Percentiles rank a stretch among this genome's conserved stretches.
Conservation (phyloP, 2,888 invertebrate genomes). For the Unio pictorum region DNA sequence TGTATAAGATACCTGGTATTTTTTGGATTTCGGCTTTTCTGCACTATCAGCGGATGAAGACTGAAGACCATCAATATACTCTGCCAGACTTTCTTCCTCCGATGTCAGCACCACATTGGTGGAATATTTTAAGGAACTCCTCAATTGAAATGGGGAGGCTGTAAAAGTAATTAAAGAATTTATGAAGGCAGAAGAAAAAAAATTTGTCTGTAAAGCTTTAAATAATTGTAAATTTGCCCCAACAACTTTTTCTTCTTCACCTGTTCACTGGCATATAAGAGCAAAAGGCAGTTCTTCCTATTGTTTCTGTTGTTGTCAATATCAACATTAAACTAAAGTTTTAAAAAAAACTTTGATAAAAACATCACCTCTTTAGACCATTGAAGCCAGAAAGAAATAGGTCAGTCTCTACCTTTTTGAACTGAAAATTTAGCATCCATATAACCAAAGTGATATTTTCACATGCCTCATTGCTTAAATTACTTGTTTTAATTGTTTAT, state of each 20-base stretch:
- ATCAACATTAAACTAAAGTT: no score
- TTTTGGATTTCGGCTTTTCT: neutral
- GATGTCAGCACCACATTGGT: slow-evolving; percentile 54
- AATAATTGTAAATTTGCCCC: neutral
- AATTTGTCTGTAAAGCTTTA: neutral
- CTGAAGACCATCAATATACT: slow-evolving; percentile 55
- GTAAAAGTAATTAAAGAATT: slow-evolving; percentile 1
- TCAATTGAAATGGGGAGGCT: slow-evolving; percentile 34
- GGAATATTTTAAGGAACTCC: slow-evolving; percentile 39
- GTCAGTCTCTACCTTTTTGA: no score
- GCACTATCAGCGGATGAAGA: slow-evolving; percentile 37
- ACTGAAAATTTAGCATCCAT: no score
- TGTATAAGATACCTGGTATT: neutral
- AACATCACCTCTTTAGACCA: no score
- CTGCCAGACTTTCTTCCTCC: slow-evolving; percentile 63
- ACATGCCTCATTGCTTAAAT: no score
- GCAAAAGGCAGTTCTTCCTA: neutral
- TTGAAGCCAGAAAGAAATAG: no score
- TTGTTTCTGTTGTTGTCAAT: slow-evolving; percentile 11
- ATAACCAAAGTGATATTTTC: no score
- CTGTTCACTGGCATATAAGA: neutral
- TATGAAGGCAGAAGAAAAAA: slow-evolving; percentile 18
- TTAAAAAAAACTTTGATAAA: no score
- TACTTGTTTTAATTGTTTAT: no score
- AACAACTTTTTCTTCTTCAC: slow-evolving; percentile 10